phyloP scores from a whole-genome alignment of 2,797 vertebrate genomes.

The Smutsia temminckii region DNA sequence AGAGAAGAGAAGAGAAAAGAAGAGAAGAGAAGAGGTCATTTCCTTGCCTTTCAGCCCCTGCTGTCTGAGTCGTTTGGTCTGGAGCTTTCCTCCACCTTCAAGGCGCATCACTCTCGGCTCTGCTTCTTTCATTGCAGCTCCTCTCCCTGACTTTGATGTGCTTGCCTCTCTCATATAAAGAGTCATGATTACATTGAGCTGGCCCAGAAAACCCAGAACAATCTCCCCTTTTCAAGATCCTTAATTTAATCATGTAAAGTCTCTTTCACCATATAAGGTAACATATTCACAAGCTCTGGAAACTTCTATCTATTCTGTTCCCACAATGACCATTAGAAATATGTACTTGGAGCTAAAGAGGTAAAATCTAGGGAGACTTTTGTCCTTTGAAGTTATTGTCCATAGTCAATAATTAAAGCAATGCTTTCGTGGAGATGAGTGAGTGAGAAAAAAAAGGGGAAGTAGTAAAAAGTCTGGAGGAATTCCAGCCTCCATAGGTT shows the following conservation, averaged over 20 bases:
- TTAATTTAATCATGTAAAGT: background rate
- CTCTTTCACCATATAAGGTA: background rate
- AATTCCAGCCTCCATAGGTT: background rate
- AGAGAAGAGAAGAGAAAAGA: no score
- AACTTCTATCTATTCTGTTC: background rate
- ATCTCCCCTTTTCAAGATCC: background rate
- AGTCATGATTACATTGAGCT: background rate
- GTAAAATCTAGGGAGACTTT: background rate
- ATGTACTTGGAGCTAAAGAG: background rate
- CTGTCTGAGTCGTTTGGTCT: no score
- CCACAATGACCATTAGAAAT: background rate
- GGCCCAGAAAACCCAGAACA: background rate
- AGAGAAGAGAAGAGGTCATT: background rate
- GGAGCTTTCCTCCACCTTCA: background rate
- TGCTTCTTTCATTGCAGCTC: background rate
- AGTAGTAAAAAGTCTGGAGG: background rate
- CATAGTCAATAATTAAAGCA: background rate
- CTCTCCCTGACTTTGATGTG: background rate
- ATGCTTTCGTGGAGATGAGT: background rate
- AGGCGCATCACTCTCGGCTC: background rate
- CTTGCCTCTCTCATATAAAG: background rate
- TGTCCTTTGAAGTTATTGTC: background rate
- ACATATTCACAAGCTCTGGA: background rate
- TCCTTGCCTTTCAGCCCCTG: background rate
- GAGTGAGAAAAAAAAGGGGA: background rate